Base-by-base conservation (phyloP, 2,113 vertebrate species). In the Pyrgilauda ruficollis region DNA sequence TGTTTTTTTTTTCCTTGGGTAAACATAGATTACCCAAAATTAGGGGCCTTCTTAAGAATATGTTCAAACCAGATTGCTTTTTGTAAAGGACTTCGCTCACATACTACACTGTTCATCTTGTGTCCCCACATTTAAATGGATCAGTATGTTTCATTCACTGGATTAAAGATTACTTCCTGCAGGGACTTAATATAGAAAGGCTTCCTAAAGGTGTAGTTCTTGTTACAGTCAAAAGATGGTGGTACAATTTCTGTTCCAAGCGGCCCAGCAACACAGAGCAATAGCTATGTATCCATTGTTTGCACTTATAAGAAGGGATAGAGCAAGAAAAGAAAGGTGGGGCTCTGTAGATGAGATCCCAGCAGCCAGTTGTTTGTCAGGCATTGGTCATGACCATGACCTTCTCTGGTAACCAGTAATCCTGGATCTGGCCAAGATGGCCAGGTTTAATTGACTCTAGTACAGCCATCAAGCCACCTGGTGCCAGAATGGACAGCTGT, bases 161-260 rank as follows among this genome's bases (percentile, higher is more conserved):
- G 46, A 50, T 88, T 80, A 78, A 68, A 43, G n/a, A 18, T 46
- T 50, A 30, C 20, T 81, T 90, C 27, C 41, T 84, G 35, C 22
- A 75, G 61, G 82, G 52, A 56, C 37, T 82, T 68, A 37, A 18
- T 52, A 19, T 15, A 67, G 55, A 83, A 74, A 76, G 28, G 11
- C n/a, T 62, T 52, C 89, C 22, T 81, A 75, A 75, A 86, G 80
- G 44, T 96, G 93, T 92, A 95, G 61, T 96, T 97, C 90, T 96
- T 26, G 18, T 92, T 87, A 39, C 44, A 75, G 90, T 94, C 94
- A 96, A 95, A 92, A 95, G 95, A 93, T 96, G 93, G 88, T 94
- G 90, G 90, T 74, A 87, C 68, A 87, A 64, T 96, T 96, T 94
- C 90, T 97, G 7, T 87, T 94, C 90, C 78, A 80, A 50, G 43